Conservation (phyloP, 2,797 vertebrate species). For the Smutsia temminckii region DNA sequence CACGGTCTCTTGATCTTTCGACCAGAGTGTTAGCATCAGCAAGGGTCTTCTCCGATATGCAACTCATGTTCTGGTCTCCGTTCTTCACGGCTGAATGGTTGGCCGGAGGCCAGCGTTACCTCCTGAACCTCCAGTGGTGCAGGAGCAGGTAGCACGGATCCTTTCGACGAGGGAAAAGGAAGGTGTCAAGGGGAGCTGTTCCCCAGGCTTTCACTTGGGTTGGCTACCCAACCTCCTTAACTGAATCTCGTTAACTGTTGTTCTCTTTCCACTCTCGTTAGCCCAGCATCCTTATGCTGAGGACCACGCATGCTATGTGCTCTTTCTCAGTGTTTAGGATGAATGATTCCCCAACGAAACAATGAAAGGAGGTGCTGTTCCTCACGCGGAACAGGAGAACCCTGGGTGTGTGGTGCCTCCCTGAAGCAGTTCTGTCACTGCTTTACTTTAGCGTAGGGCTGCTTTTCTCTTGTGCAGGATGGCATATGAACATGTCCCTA, state of each 20-base stretch:
- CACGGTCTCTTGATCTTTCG: not conserved
- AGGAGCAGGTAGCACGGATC: not conserved
- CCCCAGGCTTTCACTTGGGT: not conserved
- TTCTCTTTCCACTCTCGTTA: not conserved
- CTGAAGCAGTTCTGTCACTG: not conserved
- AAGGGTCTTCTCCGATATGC: not conserved
- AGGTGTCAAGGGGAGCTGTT: not conserved
- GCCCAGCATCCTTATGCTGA: not conserved
- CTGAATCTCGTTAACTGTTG: accelerated
- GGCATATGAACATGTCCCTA: accelerated
- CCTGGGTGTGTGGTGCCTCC: not conserved
- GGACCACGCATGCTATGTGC: not conserved
- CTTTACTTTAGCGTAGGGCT: not conserved
- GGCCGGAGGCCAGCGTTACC: not conserved
- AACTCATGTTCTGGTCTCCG: not conserved
- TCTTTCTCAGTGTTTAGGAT: not conserved
- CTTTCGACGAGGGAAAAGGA: not conserved
- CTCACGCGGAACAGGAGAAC: not conserved
- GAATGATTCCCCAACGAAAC: not conserved
- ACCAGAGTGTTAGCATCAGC: not conserved
- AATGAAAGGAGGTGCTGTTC: not conserved
- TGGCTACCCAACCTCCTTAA: not conserved
- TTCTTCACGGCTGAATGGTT: not conserved
- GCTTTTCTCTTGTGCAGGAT: not conserved
- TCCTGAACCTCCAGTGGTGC: not conserved